Conservation (phyloP, 1,140 invertebrate genomes). For the Drosophila serrata region DNA sequence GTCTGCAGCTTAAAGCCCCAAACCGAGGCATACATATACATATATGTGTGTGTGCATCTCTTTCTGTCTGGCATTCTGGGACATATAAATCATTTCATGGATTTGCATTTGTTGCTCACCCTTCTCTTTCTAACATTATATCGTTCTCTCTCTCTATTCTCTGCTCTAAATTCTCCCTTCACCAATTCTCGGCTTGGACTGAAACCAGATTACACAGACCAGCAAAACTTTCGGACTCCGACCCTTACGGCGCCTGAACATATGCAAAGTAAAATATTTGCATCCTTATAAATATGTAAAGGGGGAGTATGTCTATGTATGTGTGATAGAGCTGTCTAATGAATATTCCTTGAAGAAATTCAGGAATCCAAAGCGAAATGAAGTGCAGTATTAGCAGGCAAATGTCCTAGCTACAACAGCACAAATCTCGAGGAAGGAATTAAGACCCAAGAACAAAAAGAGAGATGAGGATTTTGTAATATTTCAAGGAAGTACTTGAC, state of each 20-base stretch:
- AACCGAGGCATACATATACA: slow-evolving; percentile 18
- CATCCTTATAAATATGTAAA: slow-evolving; percentile 85
- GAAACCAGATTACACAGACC: slow-evolving; percentile 60
- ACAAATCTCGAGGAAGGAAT: slow-evolving; percentile 17
- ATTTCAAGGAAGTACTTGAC: neutral
- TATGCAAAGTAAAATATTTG: slow-evolving; percentile 85
- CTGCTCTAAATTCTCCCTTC: neutral
- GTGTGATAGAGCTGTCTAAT: slow-evolving; percentile 62
- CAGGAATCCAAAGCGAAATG: slow-evolving; percentile 38
- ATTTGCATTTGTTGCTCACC: slow-evolving; percentile 67
- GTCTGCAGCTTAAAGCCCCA: slow-evolving; percentile 47
- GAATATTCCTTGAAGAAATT: slow-evolving; percentile 77
- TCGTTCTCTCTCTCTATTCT: neutral
- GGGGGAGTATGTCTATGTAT: neutral
- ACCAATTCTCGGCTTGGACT: slow-evolving; percentile 24
- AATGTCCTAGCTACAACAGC: slow-evolving; percentile 38
- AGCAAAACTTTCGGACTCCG: slow-evolving; percentile 22
- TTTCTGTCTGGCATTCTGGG: slow-evolving; percentile 56
- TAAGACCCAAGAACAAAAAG: neutral
- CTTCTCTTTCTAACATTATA: neutral
- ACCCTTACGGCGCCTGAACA: slow-evolving; percentile 38
- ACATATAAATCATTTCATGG: slow-evolving; percentile 84
- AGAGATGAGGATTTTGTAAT: slow-evolving; percentile 6
- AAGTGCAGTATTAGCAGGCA: slow-evolving; percentile 41
- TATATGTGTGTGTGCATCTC: slow-evolving; percentile 19